Conservation (phyloP, 2,888 invertebrate genomes). For the Pyrrhosoma nymphula region DNA sequence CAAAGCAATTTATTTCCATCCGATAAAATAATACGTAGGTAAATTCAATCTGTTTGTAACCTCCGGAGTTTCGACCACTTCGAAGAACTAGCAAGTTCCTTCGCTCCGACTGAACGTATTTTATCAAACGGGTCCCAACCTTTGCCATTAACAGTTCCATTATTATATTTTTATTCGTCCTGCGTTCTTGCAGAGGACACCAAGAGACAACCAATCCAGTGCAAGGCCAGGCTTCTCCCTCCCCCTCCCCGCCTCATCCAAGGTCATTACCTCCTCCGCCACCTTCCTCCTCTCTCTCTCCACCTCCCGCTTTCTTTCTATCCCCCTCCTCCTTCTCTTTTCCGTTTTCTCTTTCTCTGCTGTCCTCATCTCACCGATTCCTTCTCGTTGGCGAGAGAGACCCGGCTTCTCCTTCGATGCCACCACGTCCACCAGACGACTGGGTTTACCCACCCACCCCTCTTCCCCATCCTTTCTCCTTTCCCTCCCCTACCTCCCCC, state of each 20-base stretch:
- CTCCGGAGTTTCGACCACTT: not conserved
- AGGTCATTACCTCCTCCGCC: not conserved
- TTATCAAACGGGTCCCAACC: not conserved
- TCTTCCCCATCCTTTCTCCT: not conserved
- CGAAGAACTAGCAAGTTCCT: not conserved
- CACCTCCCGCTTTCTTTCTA: not conserved
- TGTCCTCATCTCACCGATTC: not conserved
- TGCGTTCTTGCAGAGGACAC: conserved; percentile 16
- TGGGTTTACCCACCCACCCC: not conserved
- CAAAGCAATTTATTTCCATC: not conserved
- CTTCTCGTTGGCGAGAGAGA: no score
- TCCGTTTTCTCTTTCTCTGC: not conserved
- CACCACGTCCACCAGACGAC: not conserved
- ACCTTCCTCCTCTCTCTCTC: not conserved
- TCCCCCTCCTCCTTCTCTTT: not conserved
- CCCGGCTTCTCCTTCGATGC: not conserved
- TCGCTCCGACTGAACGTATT: not conserved
- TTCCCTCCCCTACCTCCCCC: not conserved
- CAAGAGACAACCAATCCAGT: not conserved
- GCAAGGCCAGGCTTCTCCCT: not conserved
- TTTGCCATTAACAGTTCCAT: not conserved
- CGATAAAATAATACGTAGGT: not conserved
- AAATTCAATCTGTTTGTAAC: not conserved
- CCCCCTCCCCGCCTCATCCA: not conserved
- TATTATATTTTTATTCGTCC: conserved; percentile 19